Conservation (phyloP, 2,888 invertebrate genomes). For the Aelia acuminata region DNA sequence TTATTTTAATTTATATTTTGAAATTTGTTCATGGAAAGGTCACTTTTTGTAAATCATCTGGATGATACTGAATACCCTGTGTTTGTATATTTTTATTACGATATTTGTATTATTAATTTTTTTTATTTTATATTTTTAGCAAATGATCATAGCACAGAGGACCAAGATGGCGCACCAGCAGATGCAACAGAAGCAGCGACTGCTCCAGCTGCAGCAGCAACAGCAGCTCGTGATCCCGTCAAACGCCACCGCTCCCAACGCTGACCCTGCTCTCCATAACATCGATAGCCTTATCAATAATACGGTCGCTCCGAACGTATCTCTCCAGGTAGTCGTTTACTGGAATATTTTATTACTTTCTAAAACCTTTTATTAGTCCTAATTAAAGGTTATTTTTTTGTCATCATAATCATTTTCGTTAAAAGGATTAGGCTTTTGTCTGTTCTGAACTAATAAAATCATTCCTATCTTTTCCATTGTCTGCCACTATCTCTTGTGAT, state of each 20-base stretch:
- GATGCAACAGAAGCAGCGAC: slow-evolving; percentile 75
- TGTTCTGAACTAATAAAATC: too few species aligned
- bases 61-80: neutral
- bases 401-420: too few species aligned
- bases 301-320: slow-evolving; percentile 90
- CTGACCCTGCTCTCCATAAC: slow-evolving; percentile 75
- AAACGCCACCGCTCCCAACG: slow-evolving; percentile 76
- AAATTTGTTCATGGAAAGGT: too few species aligned
- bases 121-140: slow-evolving; percentile 3
- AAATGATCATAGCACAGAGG: slow-evolving; percentile 64
- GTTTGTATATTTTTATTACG: too few species aligned
- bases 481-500: too few species aligned
- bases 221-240: slow-evolving; percentile 87
- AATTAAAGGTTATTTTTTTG: too few species aligned
- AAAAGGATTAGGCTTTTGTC: too few species aligned
- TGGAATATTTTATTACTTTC: slow-evolving; percentile 7
- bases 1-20: too few species aligned
- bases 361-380: too few species aligned
- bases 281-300: slow-evolving; percentile 89
- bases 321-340: slow-evolving; percentile 75
- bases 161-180: slow-evolving; percentile 70
- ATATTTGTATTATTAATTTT: too few species aligned
- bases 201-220: slow-evolving; percentile 84
- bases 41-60: too few species aligned
- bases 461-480: too few species aligned